Evolutionary conservation across 2,888 invertebrate species (phyloP).

Genomic region (Caenorhabditis becei): DNA sequence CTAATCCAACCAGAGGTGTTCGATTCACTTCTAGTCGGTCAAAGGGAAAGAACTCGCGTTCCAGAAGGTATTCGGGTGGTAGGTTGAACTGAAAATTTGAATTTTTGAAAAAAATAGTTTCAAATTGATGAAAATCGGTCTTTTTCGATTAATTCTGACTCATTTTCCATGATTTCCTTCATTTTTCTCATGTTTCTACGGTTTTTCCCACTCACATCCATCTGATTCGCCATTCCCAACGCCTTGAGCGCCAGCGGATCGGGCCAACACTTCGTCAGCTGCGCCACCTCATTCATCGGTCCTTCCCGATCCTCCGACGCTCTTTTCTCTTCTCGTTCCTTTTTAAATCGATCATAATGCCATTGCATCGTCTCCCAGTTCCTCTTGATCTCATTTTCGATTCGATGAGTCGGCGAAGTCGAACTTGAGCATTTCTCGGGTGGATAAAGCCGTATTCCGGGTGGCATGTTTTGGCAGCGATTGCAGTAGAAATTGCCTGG

Average conservation of each 20-base stretch:
- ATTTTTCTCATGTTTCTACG: neutral
- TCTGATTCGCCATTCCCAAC: conserved; percentile 24
- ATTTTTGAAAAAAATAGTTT: too few species aligned
- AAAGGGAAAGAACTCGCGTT: conserved; percentile 9
- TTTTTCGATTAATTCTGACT: too few species aligned
- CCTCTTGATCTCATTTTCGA: conserved; percentile 14
- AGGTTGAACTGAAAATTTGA: conserved; percentile 14
- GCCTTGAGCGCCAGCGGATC: neutral
- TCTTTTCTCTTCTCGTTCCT: too few species aligned
- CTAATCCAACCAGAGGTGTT: neutral
- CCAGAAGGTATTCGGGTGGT: neutral
- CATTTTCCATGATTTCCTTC: too few species aligned
- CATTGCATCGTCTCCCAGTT: conserved; percentile 27
- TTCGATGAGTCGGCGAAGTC: conserved; percentile 3
- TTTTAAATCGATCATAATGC: conserved; percentile 8
- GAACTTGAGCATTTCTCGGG: conserved; percentile 25
- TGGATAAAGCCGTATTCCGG: conserved; percentile 83
- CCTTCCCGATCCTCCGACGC: neutral
- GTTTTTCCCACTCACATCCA: conserved; percentile 22
- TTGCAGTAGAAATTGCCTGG: conserved; percentile 95
- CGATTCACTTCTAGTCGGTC: conserved; percentile 18
- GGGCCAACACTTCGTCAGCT: neutral
- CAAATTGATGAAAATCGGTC: too few species aligned
- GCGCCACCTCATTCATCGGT: neutral
- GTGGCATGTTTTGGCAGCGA: conserved; percentile 85